A percentile compares a stretch with the other conserved stretches of the same genome.
phyloP scores from a whole-genome alignment of 2,888 invertebrate species.

The Hypsopygia costalis region DNA sequence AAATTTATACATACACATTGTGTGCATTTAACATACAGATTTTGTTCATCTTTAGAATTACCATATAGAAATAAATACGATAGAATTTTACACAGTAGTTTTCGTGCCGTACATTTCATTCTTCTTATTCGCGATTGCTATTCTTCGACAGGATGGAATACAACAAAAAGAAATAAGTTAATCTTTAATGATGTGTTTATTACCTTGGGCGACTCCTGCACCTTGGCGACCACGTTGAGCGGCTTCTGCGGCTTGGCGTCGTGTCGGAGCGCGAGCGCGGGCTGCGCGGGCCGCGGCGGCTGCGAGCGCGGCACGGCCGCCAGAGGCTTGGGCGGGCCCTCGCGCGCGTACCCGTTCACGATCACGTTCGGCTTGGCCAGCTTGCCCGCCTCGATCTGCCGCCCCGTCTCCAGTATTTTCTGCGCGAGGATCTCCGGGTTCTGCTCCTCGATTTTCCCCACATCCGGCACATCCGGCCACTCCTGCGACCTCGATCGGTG shows the following conservation, averaged over 20 bases:
- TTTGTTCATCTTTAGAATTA: too few species aligned
- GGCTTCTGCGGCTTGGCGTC: slow-evolving; percentile 62
- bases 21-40: too few species aligned
- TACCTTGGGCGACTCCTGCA: slow-evolving; percentile 90
- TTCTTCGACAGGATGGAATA: too few species aligned
- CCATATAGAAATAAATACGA: too few species aligned
- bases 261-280: slow-evolving; percentile 39
- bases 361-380: slow-evolving; percentile 66
- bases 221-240: slow-evolving; percentile 69
- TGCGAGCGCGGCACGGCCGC: slow-evolving; percentile 42
- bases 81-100: too few species aligned
- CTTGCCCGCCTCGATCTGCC: slow-evolving; percentile 93
- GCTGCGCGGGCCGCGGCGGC: slow-evolving; percentile 31
- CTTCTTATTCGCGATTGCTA: too few species aligned
- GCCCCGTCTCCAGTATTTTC: slow-evolving; percentile 93
- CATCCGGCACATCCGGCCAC: slow-evolving; percentile 95
- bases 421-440: slow-evolving; percentile 94
- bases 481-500: slow-evolving; percentile 91
- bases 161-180: too few species aligned
- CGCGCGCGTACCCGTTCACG: slow-evolving; percentile 62
- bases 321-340: slow-evolving; percentile 28
- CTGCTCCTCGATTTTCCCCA: slow-evolving; percentile 94
- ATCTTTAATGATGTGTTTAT: slow-evolving; percentile 16
- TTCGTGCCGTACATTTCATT: too few species aligned
- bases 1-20: too few species aligned